Base-by-base conservation (phyloP, 2,113 vertebrate genomes). In the Pelecanoides urinatrix region DNA sequence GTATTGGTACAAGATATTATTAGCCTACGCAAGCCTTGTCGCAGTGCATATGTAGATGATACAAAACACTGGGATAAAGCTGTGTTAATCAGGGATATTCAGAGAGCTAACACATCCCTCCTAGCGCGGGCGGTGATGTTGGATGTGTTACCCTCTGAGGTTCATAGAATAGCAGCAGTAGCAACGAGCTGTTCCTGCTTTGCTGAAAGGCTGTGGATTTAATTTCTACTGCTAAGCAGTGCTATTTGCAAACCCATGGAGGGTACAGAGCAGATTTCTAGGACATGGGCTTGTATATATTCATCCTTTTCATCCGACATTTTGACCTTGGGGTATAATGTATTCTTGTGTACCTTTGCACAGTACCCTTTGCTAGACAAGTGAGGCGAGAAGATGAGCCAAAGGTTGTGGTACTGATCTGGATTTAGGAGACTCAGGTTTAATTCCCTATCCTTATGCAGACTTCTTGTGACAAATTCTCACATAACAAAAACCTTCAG, bases 201-300 rank as follows among this genome's bases (percentile, higher is more conserved):
- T 27, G 44, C 84, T 96, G 70, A 82, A 85, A 84, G 86, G 86
- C 88, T 83, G 79, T 59, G 83, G 73, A 9, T 96, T 96, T 92
- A 86, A 96, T 92, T 94, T 77, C 91, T 87, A 73, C 83, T 97
- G 75, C 90, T 86, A 62, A 67, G 94, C 1, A 65, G 71, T 29
- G 74, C 92, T 95, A 72, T 94, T 96, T 94, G 92, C 95, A 96
- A 96, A 93, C 88, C 96, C 92, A 0, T 13, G 52, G 93, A 93
- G 92, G 74, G 34, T 73, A 85, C 36, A 42, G 92, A 96, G 79
- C 75, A 62, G 86, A 38, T 94, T 94, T 92, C 94, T 78, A 78
- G 92, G 95, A 75, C 92, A 8, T 17, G 67, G 59, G 9, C 55
- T 77, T 70, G 82, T 94, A 68, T 86, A 20, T 93, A 88, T 95